phyloP scores from a whole-genome alignment of 2,113 vertebrate species.

The Oryzias celebensis region DNA sequence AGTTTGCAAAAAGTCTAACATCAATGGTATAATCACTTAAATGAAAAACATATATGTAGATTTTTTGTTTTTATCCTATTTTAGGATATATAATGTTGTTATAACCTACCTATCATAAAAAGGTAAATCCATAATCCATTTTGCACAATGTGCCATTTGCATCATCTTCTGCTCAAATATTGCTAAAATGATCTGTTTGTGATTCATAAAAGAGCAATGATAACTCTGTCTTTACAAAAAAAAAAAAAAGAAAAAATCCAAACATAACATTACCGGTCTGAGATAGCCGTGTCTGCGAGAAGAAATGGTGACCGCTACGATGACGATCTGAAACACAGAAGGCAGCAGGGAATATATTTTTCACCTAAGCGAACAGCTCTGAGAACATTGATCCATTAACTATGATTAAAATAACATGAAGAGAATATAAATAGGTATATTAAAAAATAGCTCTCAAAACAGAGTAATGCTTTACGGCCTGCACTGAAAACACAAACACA shows the following conservation, averaged over 20 bases:
- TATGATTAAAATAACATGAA: conserved; percentile 2
- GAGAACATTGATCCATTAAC: conserved; percentile 37
- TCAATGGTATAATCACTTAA: no score
- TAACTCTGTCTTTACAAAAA: conserved; percentile 22
- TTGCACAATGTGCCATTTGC: conserved; percentile 12
- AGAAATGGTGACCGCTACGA: background rate
- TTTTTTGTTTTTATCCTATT: no score
- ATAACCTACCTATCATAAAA: background rate
- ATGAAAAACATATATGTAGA: no score
- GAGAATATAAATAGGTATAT: conserved; percentile 6
- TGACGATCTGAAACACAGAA: conserved; percentile 8
- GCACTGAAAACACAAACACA: conserved; percentile 7
- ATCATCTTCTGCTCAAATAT: conserved; percentile 27
- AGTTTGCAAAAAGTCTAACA: no score
- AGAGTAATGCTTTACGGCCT: conserved; percentile 11
- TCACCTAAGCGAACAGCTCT: conserved; percentile 23
- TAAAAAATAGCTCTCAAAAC: conserved; percentile 14
- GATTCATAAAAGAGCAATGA: conserved; percentile 36
- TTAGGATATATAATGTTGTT: no score
- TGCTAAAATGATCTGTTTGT: conserved; percentile 7
- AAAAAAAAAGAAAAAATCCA: conserved; percentile 8
- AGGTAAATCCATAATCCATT: conserved; percentile 2
- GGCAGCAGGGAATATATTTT: background rate
- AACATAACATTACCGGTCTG: conserved; percentile 22
- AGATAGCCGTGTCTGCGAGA: background rate